Evolutionary conservation across 2,113 vertebrate species (phyloP).

Genomic region (Sander lucioperca): DNA sequence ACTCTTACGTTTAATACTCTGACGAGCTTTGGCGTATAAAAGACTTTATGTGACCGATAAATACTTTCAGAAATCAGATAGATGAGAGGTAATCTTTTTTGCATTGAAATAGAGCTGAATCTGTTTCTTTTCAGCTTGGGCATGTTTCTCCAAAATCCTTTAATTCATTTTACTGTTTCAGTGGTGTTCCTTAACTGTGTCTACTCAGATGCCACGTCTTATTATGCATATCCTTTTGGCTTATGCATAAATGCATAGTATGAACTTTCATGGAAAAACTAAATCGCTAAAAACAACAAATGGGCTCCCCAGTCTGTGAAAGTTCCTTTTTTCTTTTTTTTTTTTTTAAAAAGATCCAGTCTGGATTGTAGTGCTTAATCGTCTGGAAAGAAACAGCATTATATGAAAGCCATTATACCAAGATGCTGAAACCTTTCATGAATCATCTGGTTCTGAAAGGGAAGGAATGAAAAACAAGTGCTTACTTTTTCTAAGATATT

Average conservation of each 20-base stretch:
- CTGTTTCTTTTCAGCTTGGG: background rate
- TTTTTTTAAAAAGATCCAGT: background rate
- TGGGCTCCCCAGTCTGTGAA: background rate
- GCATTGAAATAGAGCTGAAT: background rate
- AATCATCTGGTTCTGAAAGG: background rate
- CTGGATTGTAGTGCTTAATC: background rate
- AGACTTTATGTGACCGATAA: background rate
- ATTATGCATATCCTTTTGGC: background rate
- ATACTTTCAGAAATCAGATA: slow-evolving; percentile 11
- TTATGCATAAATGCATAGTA: slow-evolving; percentile 16
- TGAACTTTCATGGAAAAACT: slow-evolving; percentile 9
- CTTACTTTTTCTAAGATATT: no score
- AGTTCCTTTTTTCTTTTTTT: background rate
- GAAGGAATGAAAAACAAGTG: background rate
- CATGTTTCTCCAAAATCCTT: background rate
- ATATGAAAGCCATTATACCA: background rate
- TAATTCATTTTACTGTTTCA: background rate
- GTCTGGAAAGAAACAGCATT: background rate
- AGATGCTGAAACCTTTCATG: background rate
- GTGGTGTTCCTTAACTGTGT: background rate
- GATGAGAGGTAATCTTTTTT: slow-evolving; percentile 11
- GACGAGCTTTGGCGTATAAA: slow-evolving; percentile 5
- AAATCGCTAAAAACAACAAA: background rate
- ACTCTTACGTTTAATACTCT: slow-evolving; percentile 7
- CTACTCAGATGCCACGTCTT: background rate